phyloP scores from a whole-genome alignment of 2,888 invertebrate species.

The Lagria hirta region DNA sequence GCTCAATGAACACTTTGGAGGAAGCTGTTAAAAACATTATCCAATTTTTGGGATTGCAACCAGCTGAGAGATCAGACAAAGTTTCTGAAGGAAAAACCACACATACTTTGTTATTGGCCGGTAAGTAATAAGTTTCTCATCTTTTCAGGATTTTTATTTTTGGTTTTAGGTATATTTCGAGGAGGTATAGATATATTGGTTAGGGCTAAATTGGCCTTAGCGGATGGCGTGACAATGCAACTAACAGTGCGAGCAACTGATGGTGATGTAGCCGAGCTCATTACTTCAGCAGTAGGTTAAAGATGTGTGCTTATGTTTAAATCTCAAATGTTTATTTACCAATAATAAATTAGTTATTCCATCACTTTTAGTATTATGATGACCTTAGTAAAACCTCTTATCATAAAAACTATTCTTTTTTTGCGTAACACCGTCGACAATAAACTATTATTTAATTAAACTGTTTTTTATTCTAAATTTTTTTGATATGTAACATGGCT shows the following conservation, averaged over 20 bases:
- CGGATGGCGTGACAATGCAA: slow-evolving; percentile 90
- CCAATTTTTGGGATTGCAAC: slow-evolving; percentile 79
- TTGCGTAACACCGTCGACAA: no score
- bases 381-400: no score
- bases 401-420: no score
- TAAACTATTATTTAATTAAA: no score
- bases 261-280: slow-evolving; percentile 81
- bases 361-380: no score
- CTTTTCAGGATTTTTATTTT: no score
- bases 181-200: slow-evolving; percentile 90
- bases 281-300: slow-evolving; percentile 84
- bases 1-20: slow-evolving; percentile 74
- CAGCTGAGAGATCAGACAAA: slow-evolving; percentile 81
- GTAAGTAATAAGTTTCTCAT: no score
- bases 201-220: slow-evolving; percentile 78
- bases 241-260: slow-evolving; percentile 85
- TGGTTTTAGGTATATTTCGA: slow-evolving; percentile 72
- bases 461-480: no score
- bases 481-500: no score
- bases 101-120: slow-evolving; percentile 79
- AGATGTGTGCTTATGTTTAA: no score
- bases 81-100: slow-evolving; percentile 80
- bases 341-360: no score
- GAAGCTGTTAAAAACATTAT: slow-evolving; percentile 84
- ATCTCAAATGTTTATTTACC: background rate